phyloP scores from a whole-genome alignment of 2,113 vertebrate genomes.

The Ondatra zibethicus region DNA sequence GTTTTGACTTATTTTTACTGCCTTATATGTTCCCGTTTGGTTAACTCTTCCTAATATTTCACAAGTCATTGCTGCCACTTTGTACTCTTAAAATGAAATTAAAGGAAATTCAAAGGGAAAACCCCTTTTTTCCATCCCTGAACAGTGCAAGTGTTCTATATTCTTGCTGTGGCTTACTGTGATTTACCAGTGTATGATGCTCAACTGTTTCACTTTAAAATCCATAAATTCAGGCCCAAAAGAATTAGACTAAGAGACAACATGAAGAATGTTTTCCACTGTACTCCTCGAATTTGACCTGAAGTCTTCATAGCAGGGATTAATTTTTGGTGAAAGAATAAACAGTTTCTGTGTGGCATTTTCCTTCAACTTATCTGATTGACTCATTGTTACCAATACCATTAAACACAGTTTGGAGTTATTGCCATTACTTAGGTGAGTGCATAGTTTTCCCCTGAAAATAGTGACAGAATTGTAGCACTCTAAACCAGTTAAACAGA shows the following conservation, averaged over 20 bases:
- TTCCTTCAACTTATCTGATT: neutral
- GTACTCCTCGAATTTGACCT: neutral
- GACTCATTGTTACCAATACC: neutral
- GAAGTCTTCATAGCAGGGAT: neutral
- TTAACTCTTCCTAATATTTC: neutral
- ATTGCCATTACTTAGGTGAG: neutral
- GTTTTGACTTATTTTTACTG: neutral
- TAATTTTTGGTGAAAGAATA: neutral
- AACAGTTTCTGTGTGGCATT: neutral
- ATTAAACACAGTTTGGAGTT: neutral
- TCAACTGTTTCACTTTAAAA: neutral
- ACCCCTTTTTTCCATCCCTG: rapidly evolving
- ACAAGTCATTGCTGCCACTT: neutral
- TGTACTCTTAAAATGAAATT: neutral
- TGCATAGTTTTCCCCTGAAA: neutral
- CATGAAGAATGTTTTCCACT: neutral
- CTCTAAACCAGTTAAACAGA: neutral
- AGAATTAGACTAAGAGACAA: neutral
- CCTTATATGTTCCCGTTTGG: neutral
- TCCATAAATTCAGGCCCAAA: neutral
- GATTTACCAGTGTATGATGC: neutral
- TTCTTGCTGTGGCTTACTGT: neutral
- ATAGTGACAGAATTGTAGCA: neutral
- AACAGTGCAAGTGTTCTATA: neutral
- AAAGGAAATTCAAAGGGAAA: neutral